Percentiles rank a stretch among this genome's conserved stretches.
phyloP scores from a whole-genome alignment of 1,140 invertebrate genomes.

The Drosophila neocordata region DNA sequence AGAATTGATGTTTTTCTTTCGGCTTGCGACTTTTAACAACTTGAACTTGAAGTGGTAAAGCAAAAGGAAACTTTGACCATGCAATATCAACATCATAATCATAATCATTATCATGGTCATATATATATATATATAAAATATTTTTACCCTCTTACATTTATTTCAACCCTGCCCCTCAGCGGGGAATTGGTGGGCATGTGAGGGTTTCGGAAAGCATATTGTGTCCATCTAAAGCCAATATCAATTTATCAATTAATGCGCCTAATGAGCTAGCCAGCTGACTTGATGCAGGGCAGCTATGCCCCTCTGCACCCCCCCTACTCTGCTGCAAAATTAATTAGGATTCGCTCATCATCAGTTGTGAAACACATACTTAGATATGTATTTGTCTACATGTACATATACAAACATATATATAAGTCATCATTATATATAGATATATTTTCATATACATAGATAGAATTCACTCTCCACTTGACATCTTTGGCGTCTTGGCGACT shows the following conservation, averaged over 20 bases:
- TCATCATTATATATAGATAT: slow-evolving; percentile 11
- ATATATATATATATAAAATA: slow-evolving; percentile 4
- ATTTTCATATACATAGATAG: slow-evolving; percentile 26
- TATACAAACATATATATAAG: slow-evolving; percentile 28
- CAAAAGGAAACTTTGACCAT: slow-evolving; percentile 30
- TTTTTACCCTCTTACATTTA: slow-evolving; percentile 5
- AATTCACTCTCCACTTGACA: slow-evolving; percentile 3
- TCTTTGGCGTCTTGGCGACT: slow-evolving; percentile 30
- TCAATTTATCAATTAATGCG: slow-evolving; percentile 80
- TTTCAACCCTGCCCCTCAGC: slow-evolving; percentile 23
- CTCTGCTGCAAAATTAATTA: slow-evolving; percentile 72
- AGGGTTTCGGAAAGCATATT: neutral
- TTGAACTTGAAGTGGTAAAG: slow-evolving; percentile 56
- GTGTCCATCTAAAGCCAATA: slow-evolving; percentile 55
- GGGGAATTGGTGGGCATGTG: neutral
- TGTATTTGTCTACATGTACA: slow-evolving; percentile 22
- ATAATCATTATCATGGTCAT: slow-evolving; percentile 18
- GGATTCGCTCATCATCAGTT: slow-evolving; percentile 73
- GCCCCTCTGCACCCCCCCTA: neutral
- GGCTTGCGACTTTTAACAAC: slow-evolving; percentile 49
- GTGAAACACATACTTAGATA: slow-evolving; percentile 40
- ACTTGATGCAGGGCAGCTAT: slow-evolving; percentile 59
- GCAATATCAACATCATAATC: slow-evolving; percentile 17
- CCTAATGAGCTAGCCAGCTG: slow-evolving; percentile 73
- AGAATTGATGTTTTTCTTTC: slow-evolving; percentile 64